Evolutionary conservation across 2,888 invertebrate genomes (phyloP), one percentile per base, ranked within the genome.

Genomic region (Zeuzera pyrina): DNA sequence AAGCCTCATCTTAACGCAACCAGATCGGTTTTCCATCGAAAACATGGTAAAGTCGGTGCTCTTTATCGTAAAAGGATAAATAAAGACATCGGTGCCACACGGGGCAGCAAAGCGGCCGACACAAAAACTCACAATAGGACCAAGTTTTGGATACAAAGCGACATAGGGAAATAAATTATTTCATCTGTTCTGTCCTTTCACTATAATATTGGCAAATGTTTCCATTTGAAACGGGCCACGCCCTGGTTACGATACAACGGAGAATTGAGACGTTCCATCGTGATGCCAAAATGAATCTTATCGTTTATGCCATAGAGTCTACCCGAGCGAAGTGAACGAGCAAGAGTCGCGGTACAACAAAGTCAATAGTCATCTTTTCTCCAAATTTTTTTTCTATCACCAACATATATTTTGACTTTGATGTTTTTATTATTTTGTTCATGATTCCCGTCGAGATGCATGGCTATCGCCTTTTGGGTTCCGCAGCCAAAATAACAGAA

Each of bases 181-280:
- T 78, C 77, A 79, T 78, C 77, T 78, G 77, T 68, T 77, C 72
- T 70, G 68, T 69, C 76, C 79, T 78, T 81, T 79, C 77, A 77
- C 65, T 71, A 78, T 79, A 81, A 83, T 81, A 81, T 83, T 83
- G 69, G 79, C 83, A 81, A 83, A 83, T 83, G 83, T 83, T 83
- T 81, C 79, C 70, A 83, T 81, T 79, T 69, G 73, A 67, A 62
- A 70, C 69, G 61, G 52, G 67, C 83, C 78, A 81, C 83, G 83
- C 83, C 83, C 73, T 61, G 64, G 42, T 43, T 56, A 44, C 60
- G 61, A 57, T 58, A 59, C 55, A 56, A 59, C 53, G 50, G 36
- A 57, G 56, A 59, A 59, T 21, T 31, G 28, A 33, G 30, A 24
- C 23, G 13, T 31, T 29, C 38, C 30, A n/a, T 12, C 30, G 15